A percentile compares a stretch with the other conserved stretches of the same genome.
Conservation (phyloP, 2,888 invertebrate genomes). For the Stenoptilia bipunctidactyla region DNA sequence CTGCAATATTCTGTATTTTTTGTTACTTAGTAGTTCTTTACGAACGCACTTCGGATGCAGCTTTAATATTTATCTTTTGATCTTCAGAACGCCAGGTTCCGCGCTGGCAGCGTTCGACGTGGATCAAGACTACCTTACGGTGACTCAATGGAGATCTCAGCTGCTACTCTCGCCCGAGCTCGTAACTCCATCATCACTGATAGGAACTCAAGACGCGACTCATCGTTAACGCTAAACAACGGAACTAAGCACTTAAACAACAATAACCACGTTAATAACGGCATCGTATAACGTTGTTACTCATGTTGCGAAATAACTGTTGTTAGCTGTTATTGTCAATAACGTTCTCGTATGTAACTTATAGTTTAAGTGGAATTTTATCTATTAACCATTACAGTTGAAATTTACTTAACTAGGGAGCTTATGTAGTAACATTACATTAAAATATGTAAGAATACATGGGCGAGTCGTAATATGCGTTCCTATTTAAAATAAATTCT, state of each 20-base stretch:
- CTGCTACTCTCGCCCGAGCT: conserved; percentile 50
- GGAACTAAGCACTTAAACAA: conserved; percentile 52
- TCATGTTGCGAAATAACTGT: not conserved
- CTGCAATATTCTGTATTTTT: too few species aligned
- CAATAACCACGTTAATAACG: conserved; percentile 44
- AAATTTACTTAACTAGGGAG: too few species aligned
- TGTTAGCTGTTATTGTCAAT: not conserved
- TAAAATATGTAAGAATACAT: too few species aligned
- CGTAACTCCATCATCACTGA: conserved; percentile 39
- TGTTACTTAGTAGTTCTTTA: too few species aligned
- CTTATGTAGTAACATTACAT: too few species aligned
- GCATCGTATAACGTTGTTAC: conserved; percentile 28
- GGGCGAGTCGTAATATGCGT: too few species aligned
- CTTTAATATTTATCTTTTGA: too few species aligned
- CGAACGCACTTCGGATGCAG: too few species aligned
- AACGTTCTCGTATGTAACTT: too few species aligned
- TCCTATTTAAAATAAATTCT: too few species aligned
- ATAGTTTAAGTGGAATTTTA: too few species aligned
- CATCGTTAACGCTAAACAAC: conserved; percentile 32
- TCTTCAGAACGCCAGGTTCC: conserved; percentile 41
- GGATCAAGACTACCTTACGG: conserved; percentile 57
- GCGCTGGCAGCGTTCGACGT: conserved; percentile 37
- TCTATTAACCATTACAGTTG: too few species aligned
- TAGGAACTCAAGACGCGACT: conserved; percentile 36
- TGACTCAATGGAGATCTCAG: conserved; percentile 63